Evolutionary conservation across 2,888 invertebrate species (phyloP).

Genomic region (Habrosyne pyritoides): DNA sequence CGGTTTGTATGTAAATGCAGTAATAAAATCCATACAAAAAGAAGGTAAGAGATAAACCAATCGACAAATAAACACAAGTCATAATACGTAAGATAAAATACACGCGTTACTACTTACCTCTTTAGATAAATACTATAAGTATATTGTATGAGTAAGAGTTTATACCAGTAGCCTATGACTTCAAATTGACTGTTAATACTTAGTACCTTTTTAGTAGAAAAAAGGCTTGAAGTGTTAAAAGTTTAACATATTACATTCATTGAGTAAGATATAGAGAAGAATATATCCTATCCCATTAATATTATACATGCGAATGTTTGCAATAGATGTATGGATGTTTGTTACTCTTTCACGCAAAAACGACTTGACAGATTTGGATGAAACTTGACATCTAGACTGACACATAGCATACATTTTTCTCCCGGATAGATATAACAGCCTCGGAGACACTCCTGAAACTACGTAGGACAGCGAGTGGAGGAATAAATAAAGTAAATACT

Average conservation of each 20-base stretch:
- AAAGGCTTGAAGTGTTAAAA: neutral
- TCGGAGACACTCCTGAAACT: too few species aligned
- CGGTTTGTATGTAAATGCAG: conserved; percentile 20
- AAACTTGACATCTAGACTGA: too few species aligned
- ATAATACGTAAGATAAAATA: neutral
- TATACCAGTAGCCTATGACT: neutral
- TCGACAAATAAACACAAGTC: conserved; percentile 12
- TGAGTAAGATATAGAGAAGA: too few species aligned
- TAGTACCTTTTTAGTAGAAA: neutral
- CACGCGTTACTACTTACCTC: neutral
- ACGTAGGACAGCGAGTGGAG: too few species aligned
- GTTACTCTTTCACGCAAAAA: too few species aligned
- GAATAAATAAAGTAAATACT: too few species aligned
- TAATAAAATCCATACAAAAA: conserved; percentile 24
- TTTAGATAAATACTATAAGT: neutral
- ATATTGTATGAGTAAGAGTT: neutral
- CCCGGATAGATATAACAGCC: too few species aligned
- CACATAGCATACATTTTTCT: too few species aligned
- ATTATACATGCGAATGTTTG: too few species aligned
- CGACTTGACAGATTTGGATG: neutral
- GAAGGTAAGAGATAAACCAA: conserved; percentile 19
- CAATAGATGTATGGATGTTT: too few species aligned
- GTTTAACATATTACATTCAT: too few species aligned
- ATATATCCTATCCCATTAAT: too few species aligned
- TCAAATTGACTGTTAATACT: neutral